Conservation (phyloP, 1,140 invertebrate genomes). For the Diorhabda elongata region DNA sequence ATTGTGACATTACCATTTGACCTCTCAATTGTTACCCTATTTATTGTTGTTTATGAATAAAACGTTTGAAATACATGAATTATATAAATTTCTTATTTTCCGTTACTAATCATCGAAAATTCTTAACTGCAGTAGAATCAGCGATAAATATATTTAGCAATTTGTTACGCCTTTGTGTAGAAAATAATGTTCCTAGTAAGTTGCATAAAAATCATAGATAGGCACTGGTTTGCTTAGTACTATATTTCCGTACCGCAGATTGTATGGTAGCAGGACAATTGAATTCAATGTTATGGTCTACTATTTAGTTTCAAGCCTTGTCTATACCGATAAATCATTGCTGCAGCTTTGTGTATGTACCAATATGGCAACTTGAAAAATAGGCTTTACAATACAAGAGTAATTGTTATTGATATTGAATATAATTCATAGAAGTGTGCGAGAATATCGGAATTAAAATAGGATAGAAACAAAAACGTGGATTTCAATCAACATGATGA, state of each 20-base stretch:
- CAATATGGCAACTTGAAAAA: conserved; percentile 15
- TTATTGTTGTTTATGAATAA: no score
- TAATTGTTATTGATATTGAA: conserved; percentile 17
- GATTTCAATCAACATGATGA: no score
- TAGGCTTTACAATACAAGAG: conserved; percentile 6
- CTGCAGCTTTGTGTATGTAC: conserved; percentile 4
- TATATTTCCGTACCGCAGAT: not conserved
- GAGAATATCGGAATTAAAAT: not conserved
- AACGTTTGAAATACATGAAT: no score
- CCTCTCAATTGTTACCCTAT: no score
- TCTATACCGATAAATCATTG: conserved; percentile 13
- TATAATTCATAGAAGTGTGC: conserved; percentile 15
- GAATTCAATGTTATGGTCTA: conserved; percentile 13
- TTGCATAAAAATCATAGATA: not conserved
- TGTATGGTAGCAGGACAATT: conserved; percentile 12
- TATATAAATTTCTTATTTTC: no score
- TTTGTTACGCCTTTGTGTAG: not conserved
- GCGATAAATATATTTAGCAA: not conserved
- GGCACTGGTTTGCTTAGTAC: conserved; percentile 1
- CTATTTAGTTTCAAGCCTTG: conserved; percentile 12
- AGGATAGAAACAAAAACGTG: no score
- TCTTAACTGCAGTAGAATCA: no score
- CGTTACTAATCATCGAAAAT: no score
- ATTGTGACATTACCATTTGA: no score
- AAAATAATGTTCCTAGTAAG: not conserved